Percentiles rank a stretch among this genome's conserved stretches.
Conservation (phyloP, 2,113 vertebrate genomes). For the Pseudopipra pipra region DNA sequence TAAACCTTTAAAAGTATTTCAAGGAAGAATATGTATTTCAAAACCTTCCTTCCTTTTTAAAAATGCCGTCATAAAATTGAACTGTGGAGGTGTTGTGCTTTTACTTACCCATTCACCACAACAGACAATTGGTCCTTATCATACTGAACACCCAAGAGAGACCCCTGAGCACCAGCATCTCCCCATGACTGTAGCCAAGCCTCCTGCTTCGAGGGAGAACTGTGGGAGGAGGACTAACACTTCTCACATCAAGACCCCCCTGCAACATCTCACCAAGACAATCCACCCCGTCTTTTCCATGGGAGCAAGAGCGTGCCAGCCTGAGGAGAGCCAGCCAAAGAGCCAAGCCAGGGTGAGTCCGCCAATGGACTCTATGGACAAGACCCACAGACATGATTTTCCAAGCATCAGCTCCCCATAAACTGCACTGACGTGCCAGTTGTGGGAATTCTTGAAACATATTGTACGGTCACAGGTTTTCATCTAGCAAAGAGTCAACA, state of each 20-base stretch:
- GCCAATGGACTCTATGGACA: background rate
- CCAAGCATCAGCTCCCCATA: background rate
- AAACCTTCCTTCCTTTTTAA: background rate
- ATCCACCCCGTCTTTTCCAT: background rate
- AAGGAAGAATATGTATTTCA: background rate
- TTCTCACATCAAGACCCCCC: background rate
- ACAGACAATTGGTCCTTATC: background rate
- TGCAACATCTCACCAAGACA: background rate
- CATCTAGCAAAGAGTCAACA: background rate
- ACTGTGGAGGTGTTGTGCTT: background rate
- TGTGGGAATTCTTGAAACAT: background rate
- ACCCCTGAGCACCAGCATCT: background rate
- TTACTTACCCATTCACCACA: accelerated
- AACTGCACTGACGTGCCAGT: background rate
- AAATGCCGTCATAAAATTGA: background rate
- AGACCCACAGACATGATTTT: background rate
- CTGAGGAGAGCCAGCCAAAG: background rate
- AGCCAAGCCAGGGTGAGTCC: accelerated
- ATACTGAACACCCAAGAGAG: background rate
- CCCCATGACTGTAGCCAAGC: background rate
- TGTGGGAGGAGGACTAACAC: background rate
- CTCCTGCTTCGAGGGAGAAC: background rate
- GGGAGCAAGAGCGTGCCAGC: background rate
- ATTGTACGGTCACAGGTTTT: accelerated
- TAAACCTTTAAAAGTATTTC: background rate